A percentile compares a stretch with the other conserved stretches of the same genome.
Evolutionary conservation across 2,797 vertebrate species (phyloP).

Genomic region (Poliocrania exsul): DNA sequence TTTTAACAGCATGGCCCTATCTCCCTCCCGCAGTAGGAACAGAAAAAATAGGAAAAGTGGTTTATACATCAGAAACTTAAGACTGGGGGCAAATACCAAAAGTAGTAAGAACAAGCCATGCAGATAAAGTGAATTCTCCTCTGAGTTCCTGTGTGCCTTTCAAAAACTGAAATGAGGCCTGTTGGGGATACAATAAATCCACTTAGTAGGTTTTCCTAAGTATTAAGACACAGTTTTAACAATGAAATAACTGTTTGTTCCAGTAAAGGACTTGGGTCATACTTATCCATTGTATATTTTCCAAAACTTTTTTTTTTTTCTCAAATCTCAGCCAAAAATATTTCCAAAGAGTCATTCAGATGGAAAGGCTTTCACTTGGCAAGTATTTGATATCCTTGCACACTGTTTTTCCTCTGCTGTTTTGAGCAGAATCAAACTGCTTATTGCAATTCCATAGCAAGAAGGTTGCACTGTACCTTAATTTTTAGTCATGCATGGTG

Average conservation of each 20-base stretch:
- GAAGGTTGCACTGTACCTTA: neutral
- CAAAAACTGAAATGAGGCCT: neutral
- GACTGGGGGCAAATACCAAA: neutral
- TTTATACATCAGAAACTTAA: neutral
- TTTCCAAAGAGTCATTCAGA: constrained; percentile 64
- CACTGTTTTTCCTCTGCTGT: neutral
- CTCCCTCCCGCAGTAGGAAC: neutral
- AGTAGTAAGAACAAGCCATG: neutral
- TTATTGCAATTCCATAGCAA: neutral
- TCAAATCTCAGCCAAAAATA: constrained; percentile 32
- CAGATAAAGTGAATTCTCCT: constrained; percentile 2
- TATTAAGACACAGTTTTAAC: constrained; percentile 38
- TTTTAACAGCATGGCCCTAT: neutral
- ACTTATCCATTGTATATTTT: constrained; percentile 21
- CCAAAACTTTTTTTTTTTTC: neutral
- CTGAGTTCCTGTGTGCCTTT: neutral
- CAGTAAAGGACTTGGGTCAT: constrained; percentile 7
- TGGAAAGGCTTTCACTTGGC: constrained; percentile 31
- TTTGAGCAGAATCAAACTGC: neutral
- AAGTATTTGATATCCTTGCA: constrained; percentile 11
- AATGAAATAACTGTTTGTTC: constrained; percentile 60
- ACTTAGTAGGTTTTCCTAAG: constrained; percentile 28
- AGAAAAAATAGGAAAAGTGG: neutral
- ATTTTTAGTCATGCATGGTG: rapidly evolving
- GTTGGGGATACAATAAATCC: constrained; percentile 32